Conservation (phyloP, 2,888 invertebrate species). For the Perdita meconis region DNA sequence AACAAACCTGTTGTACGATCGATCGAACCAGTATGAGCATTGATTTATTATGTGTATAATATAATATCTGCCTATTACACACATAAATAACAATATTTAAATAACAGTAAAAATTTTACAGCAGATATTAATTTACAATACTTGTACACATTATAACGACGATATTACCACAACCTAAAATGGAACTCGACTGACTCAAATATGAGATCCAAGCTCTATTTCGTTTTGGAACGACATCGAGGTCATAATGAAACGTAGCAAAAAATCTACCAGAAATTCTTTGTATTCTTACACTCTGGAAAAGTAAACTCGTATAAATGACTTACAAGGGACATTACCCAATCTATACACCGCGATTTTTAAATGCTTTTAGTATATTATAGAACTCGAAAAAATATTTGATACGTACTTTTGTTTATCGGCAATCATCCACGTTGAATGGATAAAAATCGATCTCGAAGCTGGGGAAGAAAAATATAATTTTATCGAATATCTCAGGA, state of each 20-base stretch:
- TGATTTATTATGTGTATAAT: no score
- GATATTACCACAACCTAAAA: neutral
- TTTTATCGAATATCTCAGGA: no score
- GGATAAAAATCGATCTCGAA: no score
- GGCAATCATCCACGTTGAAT: no score
- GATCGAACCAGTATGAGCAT: no score
- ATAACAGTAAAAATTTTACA: neutral
- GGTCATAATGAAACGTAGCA: neutral
- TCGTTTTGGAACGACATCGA: neutral
- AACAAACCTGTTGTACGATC: no score
- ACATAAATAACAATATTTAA: neutral
- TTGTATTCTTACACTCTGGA: neutral
- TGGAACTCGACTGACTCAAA: neutral
- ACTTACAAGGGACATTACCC: no score
- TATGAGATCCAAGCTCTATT: neutral
- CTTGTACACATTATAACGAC: neutral
- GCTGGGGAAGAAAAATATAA: no score
- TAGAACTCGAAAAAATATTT: no score
- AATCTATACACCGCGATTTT: no score
- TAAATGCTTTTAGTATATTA: no score
- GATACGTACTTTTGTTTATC: no score
- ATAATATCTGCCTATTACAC: neutral
- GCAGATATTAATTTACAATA: neutral
- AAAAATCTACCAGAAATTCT: neutral
- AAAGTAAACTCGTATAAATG: neutral